A percentile compares a stretch with the other conserved stretches of the same genome.
Evolutionary conservation across 2,888 invertebrate species (phyloP).

Genomic region (Ernsta delagoae): DNA sequence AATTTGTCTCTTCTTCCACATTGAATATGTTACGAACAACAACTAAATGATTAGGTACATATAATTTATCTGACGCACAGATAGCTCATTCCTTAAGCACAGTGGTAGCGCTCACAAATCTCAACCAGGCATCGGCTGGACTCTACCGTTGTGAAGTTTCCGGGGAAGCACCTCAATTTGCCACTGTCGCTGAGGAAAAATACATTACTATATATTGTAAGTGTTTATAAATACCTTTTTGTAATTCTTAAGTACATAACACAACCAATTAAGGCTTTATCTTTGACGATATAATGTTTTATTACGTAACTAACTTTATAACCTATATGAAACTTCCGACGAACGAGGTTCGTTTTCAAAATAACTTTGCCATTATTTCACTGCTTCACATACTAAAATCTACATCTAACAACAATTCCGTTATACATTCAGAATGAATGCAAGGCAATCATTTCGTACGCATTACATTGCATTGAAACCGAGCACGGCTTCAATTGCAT

Average conservation of each 20-base stretch:
- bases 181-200: slow-evolving; percentile 66
- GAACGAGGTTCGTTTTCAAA: not conserved
- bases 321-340: not conserved
- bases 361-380: too few species aligned
- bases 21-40: too few species aligned
- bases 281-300: too few species aligned
- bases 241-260: too few species aligned
- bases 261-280: too few species aligned
- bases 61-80: too few species aligned
- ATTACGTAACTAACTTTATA: too few species aligned
- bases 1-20: too few species aligned
- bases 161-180: slow-evolving; percentile 82
- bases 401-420: slow-evolving; percentile 5
- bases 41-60: too few species aligned
- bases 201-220: slow-evolving; percentile 78
- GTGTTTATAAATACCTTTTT: slow-evolving; percentile 49
- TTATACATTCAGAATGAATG: slow-evolving; percentile 25
- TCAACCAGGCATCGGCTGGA: slow-evolving; percentile 79
- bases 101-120: slow-evolving; percentile 76
- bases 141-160: slow-evolving; percentile 83
- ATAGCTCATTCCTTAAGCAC: slow-evolving; percentile 86
- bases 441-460: slow-evolving; percentile 26
- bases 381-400: not conserved
- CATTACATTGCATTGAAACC: slow-evolving; percentile 22
- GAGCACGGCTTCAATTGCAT: slow-evolving; percentile 19